Conservation (phyloP, 2,113 vertebrate genomes). For the Phalacrocorax brasilianus region DNA sequence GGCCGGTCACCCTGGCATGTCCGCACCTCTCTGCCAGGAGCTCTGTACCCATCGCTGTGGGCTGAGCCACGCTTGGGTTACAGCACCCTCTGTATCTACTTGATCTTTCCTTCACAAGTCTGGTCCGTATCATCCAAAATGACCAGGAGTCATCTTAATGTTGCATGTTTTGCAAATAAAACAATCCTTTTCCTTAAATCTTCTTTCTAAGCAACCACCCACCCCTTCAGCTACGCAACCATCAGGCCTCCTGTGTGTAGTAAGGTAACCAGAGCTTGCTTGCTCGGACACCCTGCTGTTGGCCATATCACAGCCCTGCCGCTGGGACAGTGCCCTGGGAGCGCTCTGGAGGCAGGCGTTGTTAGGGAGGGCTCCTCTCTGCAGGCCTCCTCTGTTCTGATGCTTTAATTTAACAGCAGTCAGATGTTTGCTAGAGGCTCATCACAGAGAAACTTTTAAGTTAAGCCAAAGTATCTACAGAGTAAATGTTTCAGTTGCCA, state of each 20-base stretch:
- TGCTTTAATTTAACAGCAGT: neutral
- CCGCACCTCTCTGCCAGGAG: neutral
- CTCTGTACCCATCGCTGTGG: neutral
- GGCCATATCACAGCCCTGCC: neutral
- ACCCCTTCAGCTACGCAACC: neutral
- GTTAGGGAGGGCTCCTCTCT: neutral
- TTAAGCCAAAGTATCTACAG: constrained; percentile 29
- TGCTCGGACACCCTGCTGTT: neutral
- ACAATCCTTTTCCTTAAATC: neutral
- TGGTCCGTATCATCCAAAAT: rapidly evolving
- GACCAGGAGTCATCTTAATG: neutral
- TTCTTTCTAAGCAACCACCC: neutral
- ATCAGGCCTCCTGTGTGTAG: neutral
- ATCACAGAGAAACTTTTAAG: neutral
- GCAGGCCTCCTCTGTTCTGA: neutral
- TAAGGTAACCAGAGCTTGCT: neutral
- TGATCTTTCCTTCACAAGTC: neutral
- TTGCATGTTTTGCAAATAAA: neutral
- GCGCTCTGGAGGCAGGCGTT: neutral
- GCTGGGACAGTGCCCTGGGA: neutral
- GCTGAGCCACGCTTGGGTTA: neutral
- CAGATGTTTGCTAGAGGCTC: constrained; percentile 43
- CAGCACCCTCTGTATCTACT: neutral
- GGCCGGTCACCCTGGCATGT: neutral
- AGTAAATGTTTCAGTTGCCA: neutral